These are phyloP conservation scores for Plectrocnemia conspersa DNA, from an alignment of 1,140 invertebrate species.

Conservation along the genomic window DNA sequence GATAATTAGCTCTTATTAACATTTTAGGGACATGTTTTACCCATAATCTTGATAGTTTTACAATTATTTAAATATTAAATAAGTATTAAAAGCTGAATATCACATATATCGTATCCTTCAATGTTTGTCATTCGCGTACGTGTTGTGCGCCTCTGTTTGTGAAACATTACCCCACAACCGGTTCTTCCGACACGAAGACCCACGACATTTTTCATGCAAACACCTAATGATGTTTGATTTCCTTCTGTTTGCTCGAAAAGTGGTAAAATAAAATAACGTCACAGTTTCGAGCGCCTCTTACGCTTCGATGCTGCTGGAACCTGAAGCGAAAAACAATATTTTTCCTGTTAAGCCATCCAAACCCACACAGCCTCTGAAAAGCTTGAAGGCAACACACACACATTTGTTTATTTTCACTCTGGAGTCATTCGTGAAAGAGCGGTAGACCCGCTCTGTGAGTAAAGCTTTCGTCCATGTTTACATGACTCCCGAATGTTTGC, in stretches of 20 bases:
- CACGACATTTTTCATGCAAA: slow-evolving; percentile 27
- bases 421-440: too few relatives aligned
- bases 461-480: slow-evolving; percentile 17
- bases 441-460: too few relatives aligned
- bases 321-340: slow-evolving; percentile 34
- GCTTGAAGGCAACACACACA: not conserved
- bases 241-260: slow-evolving; percentile 13
- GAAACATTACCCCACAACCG: too few relatives aligned
- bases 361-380: slow-evolving; percentile 5
- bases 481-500: slow-evolving; percentile 8
- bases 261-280: slow-evolving; percentile 12
- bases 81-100: too few relatives aligned
- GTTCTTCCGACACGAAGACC: too few relatives aligned
- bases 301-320: slow-evolving; percentile 13
- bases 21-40: too few relatives aligned
- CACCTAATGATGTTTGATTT: slow-evolving; percentile 30
- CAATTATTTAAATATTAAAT: too few relatives aligned
- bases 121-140: too few relatives aligned
- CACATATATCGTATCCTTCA: too few relatives aligned
- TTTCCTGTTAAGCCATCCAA: slow-evolving; percentile 30
- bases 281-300: slow-evolving; percentile 8
- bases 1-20: too few relatives aligned
- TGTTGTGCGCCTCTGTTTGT: too few relatives aligned
- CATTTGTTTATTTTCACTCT: slow-evolving; percentile 14
- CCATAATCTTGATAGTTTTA: too few relatives aligned